phyloP scores from a whole-genome alignment of 2,888 invertebrate species.

The Lysandra coridon region DNA sequence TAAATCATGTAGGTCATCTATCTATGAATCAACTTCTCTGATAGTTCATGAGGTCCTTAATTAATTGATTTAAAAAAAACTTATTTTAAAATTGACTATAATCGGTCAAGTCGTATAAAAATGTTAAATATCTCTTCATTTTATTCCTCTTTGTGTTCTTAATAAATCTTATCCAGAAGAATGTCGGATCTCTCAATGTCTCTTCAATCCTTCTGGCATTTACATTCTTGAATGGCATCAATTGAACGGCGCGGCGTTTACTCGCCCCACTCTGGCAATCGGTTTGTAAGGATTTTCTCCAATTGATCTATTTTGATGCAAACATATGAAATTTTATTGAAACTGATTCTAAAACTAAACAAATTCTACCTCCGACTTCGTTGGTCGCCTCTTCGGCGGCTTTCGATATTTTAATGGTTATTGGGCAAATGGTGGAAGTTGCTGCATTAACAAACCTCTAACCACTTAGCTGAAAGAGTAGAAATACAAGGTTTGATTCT shows the following conservation, averaged over 20 bases:
- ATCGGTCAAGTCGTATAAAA: not conserved
- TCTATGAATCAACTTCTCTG: too few relatives aligned
- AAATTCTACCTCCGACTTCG: not conserved
- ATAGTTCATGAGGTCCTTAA: too few relatives aligned
- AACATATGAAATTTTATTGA: conserved; percentile 10
- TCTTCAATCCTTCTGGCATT: conserved; percentile 18
- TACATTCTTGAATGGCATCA: conserved; percentile 29
- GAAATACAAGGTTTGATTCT: too few relatives aligned
- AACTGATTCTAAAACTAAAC: not conserved
- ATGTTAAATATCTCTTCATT: conserved; percentile 56
- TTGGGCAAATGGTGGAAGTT: too few relatives aligned
- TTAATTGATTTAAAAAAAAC: too few relatives aligned
- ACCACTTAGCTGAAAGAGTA: too few relatives aligned
- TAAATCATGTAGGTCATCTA: too few relatives aligned
- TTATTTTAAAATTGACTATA: not conserved
- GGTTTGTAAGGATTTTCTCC: conserved; percentile 9
- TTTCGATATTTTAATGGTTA: not conserved
- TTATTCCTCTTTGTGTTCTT: conserved; percentile 26
- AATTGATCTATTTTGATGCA: conserved; percentile 18
- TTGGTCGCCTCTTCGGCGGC: not conserved
- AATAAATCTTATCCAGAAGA: conserved; percentile 18
- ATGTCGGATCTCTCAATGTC: conserved; percentile 27
- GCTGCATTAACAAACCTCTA: too few relatives aligned
- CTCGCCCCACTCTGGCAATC: conserved; percentile 26
- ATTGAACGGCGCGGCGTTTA: conserved; percentile 29